Evolutionary conservation across 2,113 vertebrate species (phyloP).

Genomic region (Anhinga rufa): DNA sequence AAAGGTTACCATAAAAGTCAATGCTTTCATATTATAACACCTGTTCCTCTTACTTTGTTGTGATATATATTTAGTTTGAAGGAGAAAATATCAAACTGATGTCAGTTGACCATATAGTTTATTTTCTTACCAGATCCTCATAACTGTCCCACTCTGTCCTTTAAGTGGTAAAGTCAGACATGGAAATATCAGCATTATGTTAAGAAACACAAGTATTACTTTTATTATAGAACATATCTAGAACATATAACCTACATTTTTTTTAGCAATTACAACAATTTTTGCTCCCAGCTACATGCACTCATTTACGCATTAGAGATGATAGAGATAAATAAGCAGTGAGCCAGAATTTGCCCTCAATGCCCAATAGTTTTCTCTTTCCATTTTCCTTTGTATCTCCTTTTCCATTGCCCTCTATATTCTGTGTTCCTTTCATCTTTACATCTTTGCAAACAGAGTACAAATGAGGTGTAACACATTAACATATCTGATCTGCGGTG

Average conservation of each 20-base stretch:
- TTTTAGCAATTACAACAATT: background rate
- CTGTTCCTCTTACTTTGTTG: background rate
- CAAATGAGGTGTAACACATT: background rate
- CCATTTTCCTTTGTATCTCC: background rate
- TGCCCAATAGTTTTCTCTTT: background rate
- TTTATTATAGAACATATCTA: background rate
- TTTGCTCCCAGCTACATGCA: background rate
- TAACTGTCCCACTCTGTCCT: background rate
- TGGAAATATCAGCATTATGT: background rate
- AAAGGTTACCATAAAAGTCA: background rate
- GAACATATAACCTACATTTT: background rate
- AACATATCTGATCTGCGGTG: background rate
- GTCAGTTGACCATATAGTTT: background rate
- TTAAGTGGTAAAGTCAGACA: background rate
- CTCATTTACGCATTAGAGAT: background rate
- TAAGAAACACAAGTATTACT: background rate
- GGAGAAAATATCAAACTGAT: background rate
- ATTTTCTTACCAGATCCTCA: background rate
- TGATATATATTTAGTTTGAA: background rate
- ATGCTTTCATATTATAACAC: background rate
- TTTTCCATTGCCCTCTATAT: background rate
- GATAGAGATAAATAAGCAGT: background rate
- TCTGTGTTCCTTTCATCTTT: background rate
- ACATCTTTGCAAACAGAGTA: background rate
- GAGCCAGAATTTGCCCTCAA: background rate